Percentiles rank a stretch among this genome's conserved stretches.
Conservation (phyloP, 2,888 invertebrate genomes). For the Endomychus coccineus region DNA sequence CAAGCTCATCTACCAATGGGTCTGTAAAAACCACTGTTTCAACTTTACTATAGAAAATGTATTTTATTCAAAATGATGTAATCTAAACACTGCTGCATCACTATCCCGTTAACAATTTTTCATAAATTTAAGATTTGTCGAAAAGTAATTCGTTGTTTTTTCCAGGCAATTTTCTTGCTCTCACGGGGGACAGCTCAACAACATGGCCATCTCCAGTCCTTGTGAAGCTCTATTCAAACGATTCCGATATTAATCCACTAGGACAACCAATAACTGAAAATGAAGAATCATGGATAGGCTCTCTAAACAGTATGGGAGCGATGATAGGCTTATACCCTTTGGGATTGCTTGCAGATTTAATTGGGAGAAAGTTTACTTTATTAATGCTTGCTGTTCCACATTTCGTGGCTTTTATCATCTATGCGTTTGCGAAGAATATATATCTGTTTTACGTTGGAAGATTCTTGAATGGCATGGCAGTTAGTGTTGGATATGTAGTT, state of each 20-base stretch:
- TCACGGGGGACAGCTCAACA: constrained; percentile 29
- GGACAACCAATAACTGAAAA: constrained; percentile 31
- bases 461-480: constrained; percentile 52
- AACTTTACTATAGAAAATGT: too few species aligned
- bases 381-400: constrained; percentile 42
- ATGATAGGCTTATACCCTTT: constrained; percentile 59
- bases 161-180: constrained; percentile 30
- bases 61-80: too few species aligned
- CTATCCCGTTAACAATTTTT: too few species aligned
- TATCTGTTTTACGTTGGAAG: constrained; percentile 39
- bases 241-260: constrained; percentile 42
- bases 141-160: too few species aligned
- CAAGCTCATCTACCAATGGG: too few species aligned
- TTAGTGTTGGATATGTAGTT: constrained; percentile 65
- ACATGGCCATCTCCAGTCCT: constrained; percentile 33
- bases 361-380: constrained; percentile 61
- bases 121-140: too few species aligned
- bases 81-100: too few species aligned
- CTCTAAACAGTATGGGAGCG: constrained; percentile 45
- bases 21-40: too few species aligned
- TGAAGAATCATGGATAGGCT: constrained; percentile 49
- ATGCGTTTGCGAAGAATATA: constrained; percentile 26
- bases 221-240: constrained; percentile 29
- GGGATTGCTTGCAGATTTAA: constrained; percentile 56
- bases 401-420: constrained; percentile 22